These are phyloP conservation scores for Meteorus colon DNA, from an alignment of 2,888 invertebrate genomes.

Conservation along the genomic window DNA sequence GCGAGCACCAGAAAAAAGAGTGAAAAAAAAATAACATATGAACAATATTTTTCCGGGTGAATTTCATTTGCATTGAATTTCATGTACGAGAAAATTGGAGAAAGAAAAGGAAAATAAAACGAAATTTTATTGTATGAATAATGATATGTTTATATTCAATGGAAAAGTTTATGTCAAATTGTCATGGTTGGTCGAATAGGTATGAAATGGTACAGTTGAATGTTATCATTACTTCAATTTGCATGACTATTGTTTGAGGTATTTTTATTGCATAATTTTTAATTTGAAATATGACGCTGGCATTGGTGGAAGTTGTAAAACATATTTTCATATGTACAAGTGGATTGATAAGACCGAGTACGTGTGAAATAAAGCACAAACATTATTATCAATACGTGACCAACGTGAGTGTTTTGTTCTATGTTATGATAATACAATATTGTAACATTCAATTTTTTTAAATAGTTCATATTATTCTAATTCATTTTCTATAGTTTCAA, in stretches of 20 bases:
- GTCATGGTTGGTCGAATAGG: not conserved
- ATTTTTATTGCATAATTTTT: not conserved
- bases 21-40: not conserved
- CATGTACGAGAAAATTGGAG: not conserved
- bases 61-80: too few species aligned
- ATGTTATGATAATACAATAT: not conserved
- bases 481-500: not conserved
- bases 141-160: not conserved
- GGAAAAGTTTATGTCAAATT: not conserved
- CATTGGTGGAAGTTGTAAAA: not conserved
- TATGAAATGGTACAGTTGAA: not conserved
- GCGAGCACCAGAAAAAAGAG: not conserved
- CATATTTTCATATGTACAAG: not conserved
- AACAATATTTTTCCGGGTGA: too few species aligned
- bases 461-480: too few species aligned
- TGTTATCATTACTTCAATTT: not conserved
- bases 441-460: not conserved
- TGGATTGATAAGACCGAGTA: constrained; percentile 33
- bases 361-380: constrained; percentile 26
- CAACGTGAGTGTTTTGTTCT: constrained; percentile 16
- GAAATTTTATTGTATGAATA: not conserved
- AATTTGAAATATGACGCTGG: not conserved
- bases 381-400: constrained; percentile 41
- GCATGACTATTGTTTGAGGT: not conserved
- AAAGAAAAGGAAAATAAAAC: too few species aligned